Conservation (phyloP, 1,140 invertebrate genomes). For the Plectus sambesii region DNA sequence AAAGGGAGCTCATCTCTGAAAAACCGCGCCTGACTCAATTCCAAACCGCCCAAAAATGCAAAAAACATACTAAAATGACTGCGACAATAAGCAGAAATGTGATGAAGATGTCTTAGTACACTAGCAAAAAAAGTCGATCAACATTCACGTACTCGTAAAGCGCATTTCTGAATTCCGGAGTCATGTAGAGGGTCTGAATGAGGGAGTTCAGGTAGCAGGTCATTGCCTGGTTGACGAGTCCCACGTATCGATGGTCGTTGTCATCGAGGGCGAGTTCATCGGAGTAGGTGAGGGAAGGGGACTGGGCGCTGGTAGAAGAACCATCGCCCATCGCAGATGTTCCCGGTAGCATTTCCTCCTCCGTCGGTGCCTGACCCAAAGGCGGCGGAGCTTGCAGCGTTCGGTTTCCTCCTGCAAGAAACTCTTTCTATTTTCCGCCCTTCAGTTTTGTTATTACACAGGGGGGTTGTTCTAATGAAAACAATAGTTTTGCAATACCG, state of each 20-base stretch:
- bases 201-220: slow-evolving; percentile 84
- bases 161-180: slow-evolving; percentile 83
- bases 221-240: slow-evolving; percentile 83
- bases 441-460: no score
- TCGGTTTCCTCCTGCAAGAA: slow-evolving; percentile 1
- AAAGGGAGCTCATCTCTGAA: no score
- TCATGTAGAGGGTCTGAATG: slow-evolving; percentile 79
- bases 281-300: not conserved
- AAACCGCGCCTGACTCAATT: no score
- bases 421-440: no score
- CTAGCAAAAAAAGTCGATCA: slow-evolving; percentile 5
- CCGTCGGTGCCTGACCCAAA: slow-evolving; percentile 1
- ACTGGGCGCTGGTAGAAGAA: not conserved
- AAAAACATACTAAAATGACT: no score
- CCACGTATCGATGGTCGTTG: slow-evolving; percentile 57
- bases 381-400: not conserved
- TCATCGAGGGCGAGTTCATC: slow-evolving; percentile 26
- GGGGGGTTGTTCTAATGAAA: no score
- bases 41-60: no score
- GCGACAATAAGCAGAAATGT: no score
- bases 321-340: not conserved
- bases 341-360: slow-evolving; percentile 4
- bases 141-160: slow-evolving; percentile 57
- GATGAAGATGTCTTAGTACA: no score
- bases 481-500: no score